A percentile compares a stretch with the other conserved stretches of the same genome.
These are phyloP conservation scores for Drosophila grimshawi DNA, from an alignment of 1,140 invertebrate genomes.

Conservation along the genomic window DNA sequence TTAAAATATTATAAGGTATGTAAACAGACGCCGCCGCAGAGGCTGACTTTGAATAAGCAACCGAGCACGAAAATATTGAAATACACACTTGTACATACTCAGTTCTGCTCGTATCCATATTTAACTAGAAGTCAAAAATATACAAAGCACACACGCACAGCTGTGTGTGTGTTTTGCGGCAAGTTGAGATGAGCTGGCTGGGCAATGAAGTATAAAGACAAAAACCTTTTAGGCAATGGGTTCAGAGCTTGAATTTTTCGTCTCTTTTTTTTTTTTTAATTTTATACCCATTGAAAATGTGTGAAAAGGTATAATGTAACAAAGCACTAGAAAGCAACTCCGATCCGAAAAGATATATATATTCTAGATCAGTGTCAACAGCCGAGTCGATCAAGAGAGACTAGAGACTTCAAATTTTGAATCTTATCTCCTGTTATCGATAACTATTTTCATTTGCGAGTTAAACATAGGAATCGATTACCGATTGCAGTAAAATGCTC, in stretches of 20 bases:
- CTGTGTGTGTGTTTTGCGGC: slow-evolving; percentile 19
- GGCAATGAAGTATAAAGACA: slow-evolving; percentile 61
- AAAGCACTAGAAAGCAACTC: no score
- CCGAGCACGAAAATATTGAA: slow-evolving; percentile 50
- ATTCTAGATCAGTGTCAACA: no score
- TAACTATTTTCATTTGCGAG: background rate
- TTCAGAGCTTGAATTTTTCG: slow-evolving; percentile 17
- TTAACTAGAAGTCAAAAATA: slow-evolving; percentile 55
- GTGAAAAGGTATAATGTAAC: no score
- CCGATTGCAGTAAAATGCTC: no score
- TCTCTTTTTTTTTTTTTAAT: slow-evolving; percentile 1
- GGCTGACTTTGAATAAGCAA: slow-evolving; percentile 25
- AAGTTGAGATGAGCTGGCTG: slow-evolving; percentile 51
- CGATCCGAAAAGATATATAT: no score
- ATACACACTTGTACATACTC: slow-evolving; percentile 36
- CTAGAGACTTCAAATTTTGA: no score
- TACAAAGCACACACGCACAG: slow-evolving; percentile 22
- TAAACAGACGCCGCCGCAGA: background rate
- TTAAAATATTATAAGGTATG: slow-evolving; percentile 6
- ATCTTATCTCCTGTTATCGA: no score
- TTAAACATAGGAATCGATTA: no score
- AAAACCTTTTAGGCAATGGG: slow-evolving; percentile 59
- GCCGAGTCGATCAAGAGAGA: no score
- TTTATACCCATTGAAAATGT: background rate
- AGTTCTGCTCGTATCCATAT: slow-evolving; percentile 36